phyloP scores from a whole-genome alignment of 1,140 invertebrate genomes.

The Laodelphax striatellus region DNA sequence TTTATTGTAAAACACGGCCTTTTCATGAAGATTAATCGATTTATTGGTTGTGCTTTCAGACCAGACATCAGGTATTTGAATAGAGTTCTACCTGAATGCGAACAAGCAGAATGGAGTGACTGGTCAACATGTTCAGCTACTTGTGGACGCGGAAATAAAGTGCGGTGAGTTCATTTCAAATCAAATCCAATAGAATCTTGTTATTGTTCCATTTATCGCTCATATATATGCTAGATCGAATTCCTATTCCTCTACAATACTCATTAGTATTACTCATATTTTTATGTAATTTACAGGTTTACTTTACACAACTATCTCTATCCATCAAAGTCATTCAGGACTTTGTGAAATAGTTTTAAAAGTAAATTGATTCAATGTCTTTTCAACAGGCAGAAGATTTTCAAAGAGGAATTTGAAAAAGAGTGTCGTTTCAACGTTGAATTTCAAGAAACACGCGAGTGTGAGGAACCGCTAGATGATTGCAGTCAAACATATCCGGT shows the following conservation, averaged over 20 bases:
- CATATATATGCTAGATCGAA: too few species aligned
- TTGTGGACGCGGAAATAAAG: slow-evolving; percentile 36
- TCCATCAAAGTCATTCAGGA: too few species aligned
- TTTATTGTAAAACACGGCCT: too few species aligned
- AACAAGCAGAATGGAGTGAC: slow-evolving; percentile 33
- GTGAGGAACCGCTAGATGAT: background rate
- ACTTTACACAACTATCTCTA: too few species aligned
- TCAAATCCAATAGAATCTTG: too few species aligned
- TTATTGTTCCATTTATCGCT: too few species aligned
- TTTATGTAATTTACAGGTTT: too few species aligned
- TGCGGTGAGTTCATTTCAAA: slow-evolving; percentile 8
- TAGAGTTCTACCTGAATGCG: slow-evolving; percentile 19
- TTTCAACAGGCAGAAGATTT: slow-evolving; percentile 28
- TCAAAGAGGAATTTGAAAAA: slow-evolving; percentile 20
- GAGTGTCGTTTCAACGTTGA: background rate
- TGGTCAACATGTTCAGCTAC: slow-evolving; percentile 38
- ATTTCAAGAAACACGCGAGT: background rate
- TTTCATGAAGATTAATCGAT: background rate
- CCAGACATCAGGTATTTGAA: background rate
- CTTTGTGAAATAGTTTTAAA: too few species aligned
- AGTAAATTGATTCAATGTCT: too few species aligned
- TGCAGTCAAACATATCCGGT: background rate
- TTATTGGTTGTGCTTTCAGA: background rate
- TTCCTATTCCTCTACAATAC: too few species aligned
- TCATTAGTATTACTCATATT: too few species aligned